A percentile compares a stretch with the other conserved stretches of the same genome.
Evolutionary conservation across 2,888 invertebrate species (phyloP).

Genomic region (Apodemia zela): DNA sequence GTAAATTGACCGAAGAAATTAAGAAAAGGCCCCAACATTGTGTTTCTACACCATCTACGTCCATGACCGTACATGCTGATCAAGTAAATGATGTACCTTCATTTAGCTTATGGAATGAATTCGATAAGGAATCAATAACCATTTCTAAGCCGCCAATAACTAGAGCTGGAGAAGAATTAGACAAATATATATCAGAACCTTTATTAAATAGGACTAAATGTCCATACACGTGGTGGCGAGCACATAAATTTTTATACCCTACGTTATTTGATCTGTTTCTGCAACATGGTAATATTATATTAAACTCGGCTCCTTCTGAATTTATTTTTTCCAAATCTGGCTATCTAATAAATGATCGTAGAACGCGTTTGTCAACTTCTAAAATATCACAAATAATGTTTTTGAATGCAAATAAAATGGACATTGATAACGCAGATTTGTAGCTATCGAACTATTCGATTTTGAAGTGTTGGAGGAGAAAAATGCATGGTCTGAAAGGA

Average conservation of each 20-base stretch:
- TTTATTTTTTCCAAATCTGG: slow-evolving; percentile 20
- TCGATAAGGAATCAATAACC: background rate
- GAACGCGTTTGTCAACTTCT: slow-evolving; percentile 11
- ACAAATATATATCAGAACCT: slow-evolving; percentile 11
- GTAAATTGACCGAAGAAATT: slow-evolving; percentile 4
- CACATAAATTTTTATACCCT: background rate
- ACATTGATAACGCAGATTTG: background rate
- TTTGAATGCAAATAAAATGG: slow-evolving; percentile 18
- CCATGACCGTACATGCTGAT: background rate
- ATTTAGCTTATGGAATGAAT: background rate
- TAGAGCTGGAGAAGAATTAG: slow-evolving; percentile 7
- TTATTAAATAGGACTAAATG: slow-evolving; percentile 19
- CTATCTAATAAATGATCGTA: slow-evolving; percentile 17
- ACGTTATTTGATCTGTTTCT: slow-evolving; percentile 5
- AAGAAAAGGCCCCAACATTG: background rate
- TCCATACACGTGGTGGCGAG: slow-evolving; percentile 18
- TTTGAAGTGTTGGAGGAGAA: too few relatives aligned
- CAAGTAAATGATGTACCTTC: background rate
- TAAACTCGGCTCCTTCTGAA: slow-evolving; percentile 17
- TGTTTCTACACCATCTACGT: background rate
- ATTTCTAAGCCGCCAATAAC: background rate
- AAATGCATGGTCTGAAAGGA: too few relatives aligned
- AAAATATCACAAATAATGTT: slow-evolving; percentile 20
- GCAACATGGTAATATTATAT: background rate
- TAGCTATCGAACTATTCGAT: background rate